Evolutionary conservation across 2,888 invertebrate genomes (phyloP).

Genomic region (Lottia gigantea): DNA sequence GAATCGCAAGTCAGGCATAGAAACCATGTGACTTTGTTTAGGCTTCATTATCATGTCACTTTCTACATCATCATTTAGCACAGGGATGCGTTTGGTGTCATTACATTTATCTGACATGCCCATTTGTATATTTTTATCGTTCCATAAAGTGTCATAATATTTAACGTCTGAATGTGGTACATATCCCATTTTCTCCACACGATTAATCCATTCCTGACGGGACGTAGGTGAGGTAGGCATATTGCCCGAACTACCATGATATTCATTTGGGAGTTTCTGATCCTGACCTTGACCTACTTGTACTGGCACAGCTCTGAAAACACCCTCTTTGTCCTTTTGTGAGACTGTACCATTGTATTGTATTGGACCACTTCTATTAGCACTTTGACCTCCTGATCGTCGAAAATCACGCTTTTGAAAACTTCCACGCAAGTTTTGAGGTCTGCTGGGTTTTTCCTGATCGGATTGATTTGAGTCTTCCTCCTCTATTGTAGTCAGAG

Average conservation of each 20-base stretch:
- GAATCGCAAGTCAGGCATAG: conserved; percentile 26
- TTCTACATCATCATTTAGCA: background rate
- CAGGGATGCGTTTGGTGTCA: background rate
- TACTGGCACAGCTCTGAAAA: conserved; percentile 16
- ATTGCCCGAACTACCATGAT: background rate
- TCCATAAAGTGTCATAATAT: background rate
- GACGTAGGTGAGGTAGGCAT: background rate
- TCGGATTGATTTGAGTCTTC: conserved; percentile 33
- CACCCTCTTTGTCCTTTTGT: conserved; percentile 11
- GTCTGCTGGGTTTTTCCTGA: background rate
- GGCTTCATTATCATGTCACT: background rate
- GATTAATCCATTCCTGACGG: background rate
- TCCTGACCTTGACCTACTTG: conserved; percentile 13
- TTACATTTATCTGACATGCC: background rate
- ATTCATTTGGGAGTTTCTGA: background rate
- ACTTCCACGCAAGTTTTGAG: background rate
- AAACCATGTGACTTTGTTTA: conserved; percentile 9
- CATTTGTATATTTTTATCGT: conserved; percentile 5
- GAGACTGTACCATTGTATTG: background rate
- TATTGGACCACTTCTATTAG: background rate
- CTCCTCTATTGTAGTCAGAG: conserved; percentile 56
- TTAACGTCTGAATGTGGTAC: background rate
- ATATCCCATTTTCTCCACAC: background rate
- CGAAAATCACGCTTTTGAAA: background rate
- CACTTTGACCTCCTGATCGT: background rate